Evolutionary conservation across 2,888 invertebrate species (phyloP), one percentile per base, ranked within the genome.

Genomic region (Villa cingulata): DNA sequence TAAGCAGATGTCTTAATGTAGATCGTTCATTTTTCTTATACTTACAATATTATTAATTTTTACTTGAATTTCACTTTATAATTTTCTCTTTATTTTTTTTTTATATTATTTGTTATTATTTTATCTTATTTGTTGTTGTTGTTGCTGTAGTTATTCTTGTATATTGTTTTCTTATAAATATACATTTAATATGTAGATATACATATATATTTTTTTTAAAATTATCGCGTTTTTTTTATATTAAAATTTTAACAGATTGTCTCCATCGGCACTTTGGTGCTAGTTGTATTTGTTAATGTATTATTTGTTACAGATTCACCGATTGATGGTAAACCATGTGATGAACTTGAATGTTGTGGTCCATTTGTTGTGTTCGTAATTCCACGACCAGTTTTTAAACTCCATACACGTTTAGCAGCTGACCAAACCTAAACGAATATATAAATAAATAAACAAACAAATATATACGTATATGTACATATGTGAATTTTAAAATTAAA

Each of bases 301-400:
- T 76, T 80, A 68, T 80, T 78, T 58, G 81, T 81, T 53, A 81
- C 76, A 55, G 81, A 81, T 66, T 84, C 84, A 52, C 82, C 85
- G 72, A 86, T 78, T 36, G 87, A 87, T 47, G 86, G 86, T 67
- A 84, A 72, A 50, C 85, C 86, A 70, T 87, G 85, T 51, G 86
- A 86, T 56, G 80, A 81, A 48, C 78, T 77, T 49, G 86, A 86
- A 66, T 81, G 80, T 62, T 78, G 76, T 51, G 78, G 77, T 2
- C 77, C 78, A 51, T 78, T 79, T 46, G 77, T 77, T 19, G 76
- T 74, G 53, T 67, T 71, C 45, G 68, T 66, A 55, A 74, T 72
- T 53, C 73, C 71, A 54, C 74, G 69, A 29, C 75, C 71, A 49
- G 74, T 70, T 52, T 73, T 71, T 55, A 75, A 74, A 58, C 78